These are phyloP conservation scores for Thripadectes ignobilis DNA, from an alignment of 2,797 vertebrate species.

Conservation along the genomic window DNA sequence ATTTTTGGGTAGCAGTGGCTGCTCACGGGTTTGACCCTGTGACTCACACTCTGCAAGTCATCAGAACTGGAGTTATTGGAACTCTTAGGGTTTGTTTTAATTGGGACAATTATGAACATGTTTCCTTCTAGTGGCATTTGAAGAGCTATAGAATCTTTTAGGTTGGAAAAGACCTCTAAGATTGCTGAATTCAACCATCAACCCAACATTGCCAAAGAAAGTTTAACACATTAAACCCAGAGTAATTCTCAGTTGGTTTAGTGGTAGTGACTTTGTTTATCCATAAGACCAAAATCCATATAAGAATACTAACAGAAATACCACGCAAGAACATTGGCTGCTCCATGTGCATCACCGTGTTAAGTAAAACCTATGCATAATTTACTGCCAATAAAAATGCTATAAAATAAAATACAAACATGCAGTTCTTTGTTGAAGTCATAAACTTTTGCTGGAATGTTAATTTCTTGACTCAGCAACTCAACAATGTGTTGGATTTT, in stretches of 20 bases:
- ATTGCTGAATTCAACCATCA: not conserved
- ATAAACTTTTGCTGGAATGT: constrained; percentile 26
- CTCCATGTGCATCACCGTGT: not conserved
- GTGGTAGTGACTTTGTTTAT: not conserved
- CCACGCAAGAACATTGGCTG: not conserved
- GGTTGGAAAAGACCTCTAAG: not conserved
- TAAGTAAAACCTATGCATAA: not conserved
- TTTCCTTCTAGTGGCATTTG: not conserved
- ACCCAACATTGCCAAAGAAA: not conserved
- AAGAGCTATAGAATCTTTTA: not conserved
- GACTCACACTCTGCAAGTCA: not conserved
- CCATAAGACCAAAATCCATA: not conserved
- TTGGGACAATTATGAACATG: not conserved
- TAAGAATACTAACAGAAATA: not conserved
- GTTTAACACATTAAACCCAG: not conserved
- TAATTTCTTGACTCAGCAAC: constrained; percentile 49
- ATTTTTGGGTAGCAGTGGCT: not conserved
- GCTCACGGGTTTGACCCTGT: not conserved
- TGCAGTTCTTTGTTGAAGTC: constrained; percentile 31
- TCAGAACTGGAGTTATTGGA: not conserved
- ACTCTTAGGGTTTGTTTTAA: not conserved
- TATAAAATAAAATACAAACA: constrained; percentile 50
- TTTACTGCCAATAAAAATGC: constrained; percentile 4
- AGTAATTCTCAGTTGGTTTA: not conserved
- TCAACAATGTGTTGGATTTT: constrained; percentile 46